Conservation (phyloP, 2,888 invertebrate species). For the Ophraella communa region DNA sequence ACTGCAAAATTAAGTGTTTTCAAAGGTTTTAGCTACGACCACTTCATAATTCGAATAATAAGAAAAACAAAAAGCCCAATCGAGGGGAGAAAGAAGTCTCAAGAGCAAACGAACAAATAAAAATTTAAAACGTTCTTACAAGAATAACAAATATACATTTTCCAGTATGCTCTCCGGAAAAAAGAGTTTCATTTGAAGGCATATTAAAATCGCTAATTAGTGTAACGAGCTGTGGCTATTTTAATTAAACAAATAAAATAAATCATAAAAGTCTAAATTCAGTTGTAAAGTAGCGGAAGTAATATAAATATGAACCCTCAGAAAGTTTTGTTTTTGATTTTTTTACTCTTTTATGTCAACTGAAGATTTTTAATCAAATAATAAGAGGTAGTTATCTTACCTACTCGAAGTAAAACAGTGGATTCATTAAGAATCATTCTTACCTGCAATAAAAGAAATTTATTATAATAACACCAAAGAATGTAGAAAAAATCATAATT, state of each 20-base stretch:
- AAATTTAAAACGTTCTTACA: conserved; percentile 43
- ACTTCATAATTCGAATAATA: conserved; percentile 50
- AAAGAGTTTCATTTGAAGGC: conserved; percentile 43
- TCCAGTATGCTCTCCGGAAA: conserved; percentile 16
- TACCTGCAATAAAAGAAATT: conserved; percentile 12
- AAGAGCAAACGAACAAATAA: conserved; percentile 37
- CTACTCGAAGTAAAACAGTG: background rate
- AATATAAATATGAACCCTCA: background rate
- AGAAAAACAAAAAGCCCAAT: conserved; percentile 37
- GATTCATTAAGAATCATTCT: conserved; percentile 20
- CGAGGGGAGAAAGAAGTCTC: conserved; percentile 4
- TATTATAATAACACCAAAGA: too few species aligned
- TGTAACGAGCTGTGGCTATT: conserved; percentile 50
- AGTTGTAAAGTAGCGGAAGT: conserved; percentile 3
- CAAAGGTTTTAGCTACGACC: conserved; percentile 46
- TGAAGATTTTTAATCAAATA: background rate
- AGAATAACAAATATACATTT: conserved; percentile 45
- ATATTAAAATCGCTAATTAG: conserved; percentile 48
- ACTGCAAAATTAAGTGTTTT: conserved; percentile 46
- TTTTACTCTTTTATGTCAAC: too few species aligned
- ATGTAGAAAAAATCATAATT: background rate
- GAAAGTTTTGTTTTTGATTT: too few species aligned
- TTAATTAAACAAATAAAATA: conserved; percentile 40
- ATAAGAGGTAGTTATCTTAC: background rate
- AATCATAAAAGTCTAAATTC: background rate